Evolutionary conservation across 2,113 vertebrate genomes (phyloP).

Genomic region (Ochotona curzoniae): DNA sequence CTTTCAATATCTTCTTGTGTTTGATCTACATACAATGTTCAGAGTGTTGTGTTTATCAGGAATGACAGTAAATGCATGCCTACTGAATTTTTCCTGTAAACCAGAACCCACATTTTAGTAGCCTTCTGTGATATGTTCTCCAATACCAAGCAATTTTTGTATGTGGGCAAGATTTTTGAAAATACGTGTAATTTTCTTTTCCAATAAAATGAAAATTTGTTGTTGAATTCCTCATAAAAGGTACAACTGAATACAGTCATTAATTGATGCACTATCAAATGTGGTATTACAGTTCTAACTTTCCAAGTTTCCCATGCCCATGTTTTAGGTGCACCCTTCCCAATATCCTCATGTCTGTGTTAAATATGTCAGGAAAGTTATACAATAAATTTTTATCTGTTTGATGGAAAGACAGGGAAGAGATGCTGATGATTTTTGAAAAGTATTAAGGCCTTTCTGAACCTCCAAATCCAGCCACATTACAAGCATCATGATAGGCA

Average conservation of each 20-base stretch:
- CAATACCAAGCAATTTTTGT: background rate
- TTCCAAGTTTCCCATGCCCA: background rate
- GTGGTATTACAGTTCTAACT: background rate
- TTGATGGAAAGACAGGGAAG: background rate
- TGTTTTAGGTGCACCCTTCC: background rate
- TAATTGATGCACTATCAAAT: background rate
- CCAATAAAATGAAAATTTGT: background rate
- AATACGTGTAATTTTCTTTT: background rate
- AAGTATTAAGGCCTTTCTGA: too few relatives aligned
- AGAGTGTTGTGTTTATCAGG: background rate
- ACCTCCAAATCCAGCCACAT: background rate
- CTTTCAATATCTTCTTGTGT: background rate
- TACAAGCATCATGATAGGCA: background rate
- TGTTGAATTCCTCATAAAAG: background rate
- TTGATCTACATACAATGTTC: background rate
- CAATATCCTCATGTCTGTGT: background rate
- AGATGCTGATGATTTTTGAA: background rate
- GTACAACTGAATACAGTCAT: background rate
- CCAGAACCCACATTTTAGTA: background rate
- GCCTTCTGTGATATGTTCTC: background rate
- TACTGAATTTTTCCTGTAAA: background rate
- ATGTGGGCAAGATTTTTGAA: background rate
- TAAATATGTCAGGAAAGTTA: background rate
- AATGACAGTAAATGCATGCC: background rate
- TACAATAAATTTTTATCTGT: background rate